These are phyloP conservation scores for Corydoras sp. DNA, from an alignment of 2,113 vertebrate species.

Conservation along the genomic window DNA sequence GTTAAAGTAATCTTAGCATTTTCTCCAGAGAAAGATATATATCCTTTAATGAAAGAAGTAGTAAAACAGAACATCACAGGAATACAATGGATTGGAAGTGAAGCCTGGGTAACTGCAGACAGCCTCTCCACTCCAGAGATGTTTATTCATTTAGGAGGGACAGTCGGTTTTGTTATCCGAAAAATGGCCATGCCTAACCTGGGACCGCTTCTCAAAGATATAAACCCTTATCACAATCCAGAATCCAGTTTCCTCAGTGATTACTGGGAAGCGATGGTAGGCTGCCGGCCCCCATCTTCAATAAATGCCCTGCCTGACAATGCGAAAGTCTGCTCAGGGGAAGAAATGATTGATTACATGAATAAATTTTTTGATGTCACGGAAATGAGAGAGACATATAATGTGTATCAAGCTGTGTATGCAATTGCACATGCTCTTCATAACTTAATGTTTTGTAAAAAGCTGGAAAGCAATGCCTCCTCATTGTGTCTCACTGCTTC, in stretches of 20 bases:
- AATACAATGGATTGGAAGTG: slow-evolving; percentile 71
- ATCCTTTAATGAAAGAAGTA: slow-evolving; percentile 64
- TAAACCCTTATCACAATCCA: slow-evolving; percentile 51
- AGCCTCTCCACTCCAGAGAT: slow-evolving; percentile 58
- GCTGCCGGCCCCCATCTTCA: slow-evolving; percentile 44
- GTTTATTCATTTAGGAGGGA: slow-evolving; percentile 58
- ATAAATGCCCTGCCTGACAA: neutral
- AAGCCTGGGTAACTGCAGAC: slow-evolving; percentile 63
- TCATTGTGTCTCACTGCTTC: slow-evolving; percentile 55
- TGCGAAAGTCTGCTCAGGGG: slow-evolving; percentile 51
- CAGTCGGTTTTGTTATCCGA: slow-evolving; percentile 60
- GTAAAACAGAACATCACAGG: slow-evolving; percentile 65
- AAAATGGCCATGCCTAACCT: slow-evolving; percentile 66
- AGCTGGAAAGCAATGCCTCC: slow-evolving; percentile 9
- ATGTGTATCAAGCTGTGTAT: slow-evolving; percentile 69
- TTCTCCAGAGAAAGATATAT: slow-evolving; percentile 61
- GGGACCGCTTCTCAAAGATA: slow-evolving; percentile 51
- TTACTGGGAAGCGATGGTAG: slow-evolving; percentile 63
- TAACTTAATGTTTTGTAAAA: slow-evolving; percentile 57
- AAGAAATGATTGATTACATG: slow-evolving; percentile 55
- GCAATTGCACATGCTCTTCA: slow-evolving; percentile 66
- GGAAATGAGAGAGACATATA: slow-evolving; percentile 63
- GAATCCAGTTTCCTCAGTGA: slow-evolving; percentile 52
- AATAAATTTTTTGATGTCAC: slow-evolving; percentile 63
- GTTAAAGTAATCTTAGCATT: slow-evolving; percentile 68